Base-by-base conservation (phyloP, 2,888 invertebrate genomes). In the Adelognathus sp. region DNA sequence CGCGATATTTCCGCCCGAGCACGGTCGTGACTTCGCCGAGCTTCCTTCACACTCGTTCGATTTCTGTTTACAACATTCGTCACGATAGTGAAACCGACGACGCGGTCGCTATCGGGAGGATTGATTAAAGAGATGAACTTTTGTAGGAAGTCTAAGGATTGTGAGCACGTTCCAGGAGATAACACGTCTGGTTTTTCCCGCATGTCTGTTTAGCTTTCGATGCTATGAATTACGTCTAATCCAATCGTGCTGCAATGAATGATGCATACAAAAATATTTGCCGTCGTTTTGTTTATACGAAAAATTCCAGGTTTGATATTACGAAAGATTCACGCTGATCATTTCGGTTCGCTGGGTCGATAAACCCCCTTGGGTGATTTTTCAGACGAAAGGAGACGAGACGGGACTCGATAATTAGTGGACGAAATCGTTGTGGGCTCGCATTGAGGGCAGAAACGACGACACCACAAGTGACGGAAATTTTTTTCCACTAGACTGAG, bases 11-110 rank as follows among this genome's bases (percentile, higher is more conserved):
- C 11, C n/a, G 46, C 7, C 11, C 21, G 7, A 33, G 64, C 50
- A 36, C 0, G 46, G 33, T 16, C 50, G 31, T 16, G 18, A 50
- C 33, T 64, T 64, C 24, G 64, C 50, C 11, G 46, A 7, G 24
- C 21, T 50, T 50, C 36, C 4, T 6, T 50, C 33, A 64, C 24
- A 29, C 27, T 14, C 16, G 21, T 16, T 7, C 33, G 64, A 36
- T 9, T 21, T 64, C 24, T 64, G 64, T 64, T 64, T 64, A 64
- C 64, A 50, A 64, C 50, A 36, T 50, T 24, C 24, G n/a, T n/a
- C 50, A 24, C 64, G 33, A 11, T 52, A 36, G 36, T n/a, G n/a
- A n/a, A n/a, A 3, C 46, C 6, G 18, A 9, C 18, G 46, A 46
- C n/a, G 36, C 36, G 36, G 7, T 6, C 9, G 36, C 36, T 0